Conservation (phyloP, 1,140 invertebrate species). For the Nomia melanderi region DNA sequence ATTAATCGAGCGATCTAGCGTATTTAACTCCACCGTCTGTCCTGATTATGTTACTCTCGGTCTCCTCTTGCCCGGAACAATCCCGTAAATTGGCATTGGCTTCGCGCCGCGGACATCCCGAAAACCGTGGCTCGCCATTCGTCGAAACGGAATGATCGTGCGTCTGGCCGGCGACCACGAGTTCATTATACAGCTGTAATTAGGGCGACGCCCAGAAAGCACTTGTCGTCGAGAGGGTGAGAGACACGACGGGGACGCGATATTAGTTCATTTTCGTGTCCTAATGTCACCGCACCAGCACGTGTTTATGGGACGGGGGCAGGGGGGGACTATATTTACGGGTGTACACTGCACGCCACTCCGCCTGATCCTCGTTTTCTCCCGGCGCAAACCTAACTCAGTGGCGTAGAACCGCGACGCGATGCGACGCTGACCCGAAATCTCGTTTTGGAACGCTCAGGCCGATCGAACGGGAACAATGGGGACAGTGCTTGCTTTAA, state of each 20-base stretch:
- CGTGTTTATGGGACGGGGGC: constrained; percentile 49
- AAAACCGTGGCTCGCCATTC: not conserved
- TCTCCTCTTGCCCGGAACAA: not conserved
- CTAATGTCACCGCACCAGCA: constrained; percentile 55
- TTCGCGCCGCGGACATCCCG: not conserved
- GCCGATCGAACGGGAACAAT: not conserved
- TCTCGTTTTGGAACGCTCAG: no score
- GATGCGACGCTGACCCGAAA: no score
- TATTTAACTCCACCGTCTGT: not conserved
- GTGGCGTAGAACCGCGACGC: not conserved
- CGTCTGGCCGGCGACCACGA: constrained; percentile 11
- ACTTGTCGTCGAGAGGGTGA: constrained; percentile 43
- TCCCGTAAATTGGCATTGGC: not conserved
- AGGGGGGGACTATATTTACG: constrained; percentile 44
- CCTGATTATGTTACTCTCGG: not conserved
- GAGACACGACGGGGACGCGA: constrained; percentile 40
- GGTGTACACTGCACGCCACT: not conserved
- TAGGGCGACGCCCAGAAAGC: constrained; percentile 59
- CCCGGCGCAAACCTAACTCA: constrained; percentile 19
- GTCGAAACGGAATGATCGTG: constrained; percentile 35
- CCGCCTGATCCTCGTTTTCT: constrained; percentile 22
- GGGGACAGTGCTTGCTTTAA: no score
- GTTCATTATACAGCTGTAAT: constrained; percentile 61
- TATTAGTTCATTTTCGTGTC: constrained; percentile 66
- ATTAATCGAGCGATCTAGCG: not conserved